Evolutionary conservation across 30 jellyfish, hydroid and myxozoan species (phyloP).

Genomic region (Aurelia aurita complex sp. Pacific): DNA sequence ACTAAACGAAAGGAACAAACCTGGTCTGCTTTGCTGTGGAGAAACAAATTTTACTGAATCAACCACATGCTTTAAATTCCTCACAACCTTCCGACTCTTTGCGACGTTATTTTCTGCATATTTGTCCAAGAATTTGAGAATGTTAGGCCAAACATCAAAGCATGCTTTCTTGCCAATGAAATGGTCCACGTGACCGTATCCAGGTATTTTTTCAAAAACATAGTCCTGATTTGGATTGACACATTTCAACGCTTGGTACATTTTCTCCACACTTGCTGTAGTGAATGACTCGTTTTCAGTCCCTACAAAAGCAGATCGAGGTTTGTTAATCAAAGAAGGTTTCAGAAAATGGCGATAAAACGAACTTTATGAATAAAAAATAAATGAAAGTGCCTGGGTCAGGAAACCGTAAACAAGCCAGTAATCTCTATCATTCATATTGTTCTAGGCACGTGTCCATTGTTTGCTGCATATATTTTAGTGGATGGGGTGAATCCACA

Average conservation of each 20-base stretch:
- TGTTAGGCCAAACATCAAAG: conserved; percentile 69
- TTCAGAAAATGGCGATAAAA: too few species aligned
- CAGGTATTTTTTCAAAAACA: conserved; percentile 46
- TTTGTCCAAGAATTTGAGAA: conserved; percentile 57
- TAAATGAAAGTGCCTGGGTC: too few species aligned
- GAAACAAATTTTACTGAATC: conserved; percentile 16
- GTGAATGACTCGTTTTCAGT: conserved; percentile 54
- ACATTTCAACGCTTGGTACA: conserved; percentile 34
- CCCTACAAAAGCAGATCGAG: conserved; percentile 17
- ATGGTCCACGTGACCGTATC: conserved; percentile 82
- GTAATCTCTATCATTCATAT: too few species aligned
- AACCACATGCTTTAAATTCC: conserved; percentile 21
- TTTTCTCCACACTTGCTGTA: conserved; percentile 17
- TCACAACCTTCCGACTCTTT: conserved; percentile 13
- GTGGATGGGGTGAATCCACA: too few species aligned
- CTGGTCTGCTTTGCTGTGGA: not conserved
- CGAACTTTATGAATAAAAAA: too few species aligned
- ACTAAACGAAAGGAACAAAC: not conserved
- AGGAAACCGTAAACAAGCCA: too few species aligned
- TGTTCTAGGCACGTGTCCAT: too few species aligned
- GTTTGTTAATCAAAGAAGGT: too few species aligned
- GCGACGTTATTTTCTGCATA: conserved; percentile 50
- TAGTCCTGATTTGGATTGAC: conserved; percentile 58
- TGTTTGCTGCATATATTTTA: too few species aligned
- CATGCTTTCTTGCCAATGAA: conserved; percentile 80